These are phyloP conservation scores for Neodiprion lecontei DNA, from an alignment of 1,140 invertebrate species.

Conservation along the genomic window DNA sequence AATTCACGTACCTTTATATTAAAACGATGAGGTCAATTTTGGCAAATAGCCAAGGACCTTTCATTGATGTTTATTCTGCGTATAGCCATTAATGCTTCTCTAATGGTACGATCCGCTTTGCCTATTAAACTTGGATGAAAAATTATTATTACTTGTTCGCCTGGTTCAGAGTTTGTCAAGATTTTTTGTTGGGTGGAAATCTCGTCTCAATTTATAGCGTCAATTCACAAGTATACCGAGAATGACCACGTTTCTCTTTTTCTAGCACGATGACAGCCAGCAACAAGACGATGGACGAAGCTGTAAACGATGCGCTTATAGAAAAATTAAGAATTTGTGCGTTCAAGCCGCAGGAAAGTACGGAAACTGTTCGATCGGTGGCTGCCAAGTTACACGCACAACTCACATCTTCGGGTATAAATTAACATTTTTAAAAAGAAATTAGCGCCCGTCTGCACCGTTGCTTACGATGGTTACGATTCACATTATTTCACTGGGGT, in stretches of 20 bases:
- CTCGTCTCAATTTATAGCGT: no score
- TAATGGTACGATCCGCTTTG: no score
- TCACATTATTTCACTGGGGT: no score
- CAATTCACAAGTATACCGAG: no score
- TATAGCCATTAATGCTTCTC: neutral
- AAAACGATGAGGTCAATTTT: neutral
- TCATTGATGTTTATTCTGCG: neutral
- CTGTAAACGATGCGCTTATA: conserved; percentile 50
- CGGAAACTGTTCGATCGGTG: conserved; percentile 60
- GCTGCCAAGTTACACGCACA: conserved; percentile 63
- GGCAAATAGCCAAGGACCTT: neutral
- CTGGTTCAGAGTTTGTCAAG: no score
- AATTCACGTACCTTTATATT: neutral
- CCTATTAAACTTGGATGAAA: no score
- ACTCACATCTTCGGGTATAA: conserved; percentile 63
- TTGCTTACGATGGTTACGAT: no score
- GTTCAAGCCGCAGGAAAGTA: conserved; percentile 58
- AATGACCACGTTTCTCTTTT: conserved; percentile 19
- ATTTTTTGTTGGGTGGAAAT: no score
- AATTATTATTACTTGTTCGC: no score
- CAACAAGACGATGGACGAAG: conserved; percentile 48
- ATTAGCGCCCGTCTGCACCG: no score
- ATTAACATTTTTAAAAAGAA: neutral
- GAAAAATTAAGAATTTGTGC: conserved; percentile 49
- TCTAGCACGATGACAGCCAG: conserved; percentile 49